Evolutionary conservation across 30 jellyfish, hydroid and myxozoan genomes (phyloP).

Genomic region (Hydra vulgaris): DNA sequence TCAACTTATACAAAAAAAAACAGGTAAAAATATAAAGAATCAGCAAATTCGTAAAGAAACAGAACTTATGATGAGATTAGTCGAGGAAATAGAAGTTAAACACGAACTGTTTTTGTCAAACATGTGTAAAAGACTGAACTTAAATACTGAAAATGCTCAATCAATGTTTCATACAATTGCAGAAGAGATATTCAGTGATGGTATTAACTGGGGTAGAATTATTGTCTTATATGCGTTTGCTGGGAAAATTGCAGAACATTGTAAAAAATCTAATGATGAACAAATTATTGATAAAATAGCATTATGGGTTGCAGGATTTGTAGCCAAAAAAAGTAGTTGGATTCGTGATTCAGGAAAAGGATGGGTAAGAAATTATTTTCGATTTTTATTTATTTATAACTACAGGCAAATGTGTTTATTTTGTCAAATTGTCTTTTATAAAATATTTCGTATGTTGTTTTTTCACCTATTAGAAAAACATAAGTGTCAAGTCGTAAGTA

Average conservation of each 20-base stretch:
- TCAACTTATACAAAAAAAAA: conserved; percentile 56
- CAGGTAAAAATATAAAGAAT: conserved; percentile 60
- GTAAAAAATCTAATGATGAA: conserved; percentile 49
- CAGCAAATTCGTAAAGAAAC: conserved; percentile 67
- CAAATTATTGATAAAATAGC: conserved; percentile 67
- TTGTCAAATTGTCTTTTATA: no score
- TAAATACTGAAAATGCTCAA: conserved; percentile 64
- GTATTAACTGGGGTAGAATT: conserved; percentile 87
- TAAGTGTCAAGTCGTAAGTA: no score
- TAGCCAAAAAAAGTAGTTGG: conserved; percentile 73
- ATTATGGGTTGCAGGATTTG: conserved; percentile 67
- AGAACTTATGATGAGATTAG: conserved; percentile 56
- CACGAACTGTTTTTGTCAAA: conserved; percentile 77
- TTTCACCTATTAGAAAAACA: background rate
- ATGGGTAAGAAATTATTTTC: conserved; percentile 65
- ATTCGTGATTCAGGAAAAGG: conserved; percentile 85
- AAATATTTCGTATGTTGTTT: background rate
- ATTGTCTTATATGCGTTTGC: conserved; percentile 88
- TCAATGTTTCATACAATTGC: conserved; percentile 65
- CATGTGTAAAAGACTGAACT: conserved; percentile 80
- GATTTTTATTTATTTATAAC: background rate
- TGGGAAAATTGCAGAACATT: conserved; percentile 82
- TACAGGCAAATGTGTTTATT: no score
- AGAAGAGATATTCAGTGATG: conserved; percentile 78
- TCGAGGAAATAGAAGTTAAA: conserved; percentile 73